Base-by-base conservation (phyloP, 2,888 invertebrate genomes). In the Drosophila paracracens region DNA sequence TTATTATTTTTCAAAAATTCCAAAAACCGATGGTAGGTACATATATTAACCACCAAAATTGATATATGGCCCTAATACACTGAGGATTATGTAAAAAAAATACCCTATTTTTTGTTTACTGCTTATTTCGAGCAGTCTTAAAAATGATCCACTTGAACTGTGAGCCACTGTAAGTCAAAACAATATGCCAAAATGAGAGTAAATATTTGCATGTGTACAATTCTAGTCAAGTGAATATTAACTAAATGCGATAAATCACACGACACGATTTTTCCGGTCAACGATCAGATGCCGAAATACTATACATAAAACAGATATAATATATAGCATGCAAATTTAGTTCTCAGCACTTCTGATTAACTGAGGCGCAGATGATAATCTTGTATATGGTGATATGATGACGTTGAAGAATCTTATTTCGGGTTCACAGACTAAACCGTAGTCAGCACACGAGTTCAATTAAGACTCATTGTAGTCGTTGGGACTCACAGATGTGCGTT, bases 361-460 rank as follows among this genome's bases (percentile, higher is more conserved):
- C 54, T 21, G 62, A 27, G 21, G 13, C 57, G 57, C 43, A 57
- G 29, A 51, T 33, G 36, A 53, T 18, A 56, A 58, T 61, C 57
- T 59, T 65, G 35, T 52, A 51, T 48, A 53, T 62, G 40, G 18
- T 25, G 50, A 16, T 36, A 38, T 29, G 54, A 35, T 62, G 63
- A 71, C 40, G 58, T 50, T 31, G 27, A 2, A 2, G 11, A n/a
- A 51, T 33, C 33, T 48, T 46, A 67, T 61, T 61, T 60, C 13
- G 63, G 65, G 59, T 40, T 48, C 58, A 61, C 33, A 64, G 50
- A 58, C 56, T 52, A 73, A 69, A 70, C 72, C 74, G 71, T 76
- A 71, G 73, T 70, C 70, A 80, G 61, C 63, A 58, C 82, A 88
- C 81, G 82, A 76, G 71, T 82, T 84, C 80, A 82, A 82, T 82